Evolutionary conservation across 2,888 invertebrate genomes (phyloP), one percentile per base, ranked within the genome.

Genomic region (Cephus spinipes): DNA sequence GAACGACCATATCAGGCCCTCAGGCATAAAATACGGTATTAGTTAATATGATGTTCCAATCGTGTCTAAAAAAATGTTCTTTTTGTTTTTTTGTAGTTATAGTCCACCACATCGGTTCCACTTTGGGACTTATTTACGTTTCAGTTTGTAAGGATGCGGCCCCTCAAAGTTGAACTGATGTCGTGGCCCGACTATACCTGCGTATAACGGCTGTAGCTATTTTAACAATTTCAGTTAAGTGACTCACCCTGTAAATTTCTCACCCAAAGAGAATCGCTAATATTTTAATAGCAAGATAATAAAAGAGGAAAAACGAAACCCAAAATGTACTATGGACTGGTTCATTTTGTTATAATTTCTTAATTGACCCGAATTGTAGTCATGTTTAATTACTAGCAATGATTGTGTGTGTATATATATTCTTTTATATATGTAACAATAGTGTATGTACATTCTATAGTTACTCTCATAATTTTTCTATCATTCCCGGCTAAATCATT

Each of bases 221-320:
- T 55, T 9, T 55, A 23, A 6, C 55, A 55, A 55, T 23, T 23
- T 55, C 55, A 23, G 23, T 55, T 23, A 55, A 55, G 23, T 55
- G 15, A 55, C 55, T 55, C 55, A 55, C 55, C 55, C 55, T 81
- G 80, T 83, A 81, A 81, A 82, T 82, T 83, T 83, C 79, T 79
- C 82, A 81, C 83, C 83, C 84, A 84, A 83, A 84, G 82, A 83
- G 76, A 83, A 81, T 77, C 75, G 79, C 79, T 77, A 85, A 80
- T 85, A 83, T 82, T 83, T 85, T 81, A 84, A 82, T 79, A 80
- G 78, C 81, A 55, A 55, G 23, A 55, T 23, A 55, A 55, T 55
- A 55, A 55, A 55, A 23, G 23, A 55, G 23, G 23, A 23, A 55
- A 23, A 55, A 55, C 23, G 55, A 9, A 23, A 55, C 9, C 2